Conservation (phyloP, 2,888 invertebrate species). For the Ennomos fuscantarius region DNA sequence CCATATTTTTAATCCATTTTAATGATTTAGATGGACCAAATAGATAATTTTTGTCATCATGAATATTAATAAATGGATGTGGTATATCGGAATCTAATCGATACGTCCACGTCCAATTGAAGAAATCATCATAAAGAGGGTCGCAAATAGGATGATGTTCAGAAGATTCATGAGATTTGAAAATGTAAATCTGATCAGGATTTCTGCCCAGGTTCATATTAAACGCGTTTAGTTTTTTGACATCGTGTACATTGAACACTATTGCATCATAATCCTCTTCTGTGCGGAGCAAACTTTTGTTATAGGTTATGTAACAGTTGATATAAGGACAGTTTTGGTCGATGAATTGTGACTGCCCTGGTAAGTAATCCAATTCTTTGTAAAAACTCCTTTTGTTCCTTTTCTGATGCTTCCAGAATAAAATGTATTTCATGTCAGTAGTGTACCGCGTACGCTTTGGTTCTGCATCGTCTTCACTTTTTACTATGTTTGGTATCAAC, state of each 20-base stretch:
- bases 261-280: conserved; percentile 68
- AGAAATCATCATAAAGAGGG: conserved; percentile 63
- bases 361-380: conserved; percentile 41
- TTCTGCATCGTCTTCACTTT: no score
- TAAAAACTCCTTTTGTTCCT: conserved; percentile 36
- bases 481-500: conserved; percentile 52
- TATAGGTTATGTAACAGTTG: conserved; percentile 72
- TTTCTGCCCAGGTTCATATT: conserved; percentile 54
- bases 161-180: conserved; percentile 64
- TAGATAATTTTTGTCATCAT: conserved; percentile 46
- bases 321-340: conserved; percentile 64
- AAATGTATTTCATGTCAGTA: conserved; percentile 72
- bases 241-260: conserved; percentile 60
- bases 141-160: conserved; percentile 64
- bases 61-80: conserved; percentile 64
- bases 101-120: conserved; percentile 79
- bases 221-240: conserved; percentile 47
- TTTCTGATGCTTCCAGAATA: conserved; percentile 62
- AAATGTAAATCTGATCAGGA: conserved; percentile 66
- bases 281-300: conserved; percentile 50
- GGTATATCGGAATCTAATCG: conserved; percentile 69
- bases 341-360: conserved; percentile 64
- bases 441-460: conserved; percentile 44
- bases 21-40: conserved; percentile 61
- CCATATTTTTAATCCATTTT: conserved; percentile 58